Conservation (phyloP, 2,888 invertebrate species). For the Agriotes lineatus region DNA sequence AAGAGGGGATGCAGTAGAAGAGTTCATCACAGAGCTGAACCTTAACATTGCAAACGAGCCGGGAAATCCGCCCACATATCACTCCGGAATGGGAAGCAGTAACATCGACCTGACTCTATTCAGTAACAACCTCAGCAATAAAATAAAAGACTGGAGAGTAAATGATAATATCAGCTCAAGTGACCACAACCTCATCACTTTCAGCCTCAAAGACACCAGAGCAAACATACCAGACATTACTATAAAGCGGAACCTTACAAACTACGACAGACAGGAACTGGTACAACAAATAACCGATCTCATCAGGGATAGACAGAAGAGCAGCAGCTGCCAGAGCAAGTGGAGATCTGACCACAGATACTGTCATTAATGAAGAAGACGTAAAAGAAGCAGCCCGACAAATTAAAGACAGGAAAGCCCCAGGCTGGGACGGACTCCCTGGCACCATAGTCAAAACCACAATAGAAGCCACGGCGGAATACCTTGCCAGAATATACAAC, state of each 20-base stretch:
- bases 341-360: background rate
- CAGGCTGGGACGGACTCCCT: too few species aligned
- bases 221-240: too few species aligned
- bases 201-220: background rate
- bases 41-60: background rate
- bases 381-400: too few species aligned
- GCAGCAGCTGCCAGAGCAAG: background rate
- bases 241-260: background rate
- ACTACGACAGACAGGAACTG: too few species aligned
- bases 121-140: background rate
- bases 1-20: too few species aligned
- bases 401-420: too few species aligned
- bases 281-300: background rate
- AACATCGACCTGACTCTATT: background rate
- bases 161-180: too few species aligned
- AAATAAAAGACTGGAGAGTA: too few species aligned
- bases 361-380: background rate
- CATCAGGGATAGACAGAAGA: background rate
- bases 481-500: background rate
- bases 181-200: too few species aligned
- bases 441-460: background rate
- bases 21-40: background rate
- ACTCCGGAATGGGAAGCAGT: background rate
- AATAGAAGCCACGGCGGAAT: background rate
- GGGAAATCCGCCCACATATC: background rate